These are phyloP conservation scores for Acleris holmiana DNA, from an alignment of 2,888 invertebrate genomes.

Conservation along the genomic window DNA sequence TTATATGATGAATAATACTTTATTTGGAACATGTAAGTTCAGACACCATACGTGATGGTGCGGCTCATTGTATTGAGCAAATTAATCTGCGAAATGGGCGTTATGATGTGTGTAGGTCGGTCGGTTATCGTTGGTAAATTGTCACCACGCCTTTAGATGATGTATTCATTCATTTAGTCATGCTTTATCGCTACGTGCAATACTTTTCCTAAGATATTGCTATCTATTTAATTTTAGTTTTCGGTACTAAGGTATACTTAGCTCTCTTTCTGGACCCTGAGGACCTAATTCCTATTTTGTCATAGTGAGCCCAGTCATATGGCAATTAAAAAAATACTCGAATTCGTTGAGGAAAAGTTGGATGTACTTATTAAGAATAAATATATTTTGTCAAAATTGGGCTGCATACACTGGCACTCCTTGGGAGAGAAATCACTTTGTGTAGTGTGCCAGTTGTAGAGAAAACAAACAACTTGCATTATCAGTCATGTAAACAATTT, in stretches of 20 bases:
- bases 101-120: conserved; percentile 63
- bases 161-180: conserved; percentile 37
- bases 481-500: too few species aligned
- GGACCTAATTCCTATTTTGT: background rate
- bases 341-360: too few species aligned
- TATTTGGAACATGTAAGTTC: background rate
- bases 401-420: too few species aligned
- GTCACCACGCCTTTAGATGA: conserved; percentile 52
- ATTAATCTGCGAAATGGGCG: conserved; percentile 65
- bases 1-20: background rate
- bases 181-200: conserved; percentile 24
- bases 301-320: background rate
- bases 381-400: too few species aligned
- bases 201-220: conserved; percentile 2
- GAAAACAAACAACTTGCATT: too few species aligned
- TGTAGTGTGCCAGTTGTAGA: too few species aligned
- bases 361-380: too few species aligned
- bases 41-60: background rate
- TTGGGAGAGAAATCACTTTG: too few species aligned
- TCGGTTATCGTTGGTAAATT: conserved; percentile 60
- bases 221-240: background rate
- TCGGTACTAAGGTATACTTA: background rate
- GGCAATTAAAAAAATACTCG: too few species aligned
- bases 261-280: background rate
- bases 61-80: conserved; percentile 9